phyloP scores from a whole-genome alignment of 1,140 invertebrate species.

The Chlorops oryzae region DNA sequence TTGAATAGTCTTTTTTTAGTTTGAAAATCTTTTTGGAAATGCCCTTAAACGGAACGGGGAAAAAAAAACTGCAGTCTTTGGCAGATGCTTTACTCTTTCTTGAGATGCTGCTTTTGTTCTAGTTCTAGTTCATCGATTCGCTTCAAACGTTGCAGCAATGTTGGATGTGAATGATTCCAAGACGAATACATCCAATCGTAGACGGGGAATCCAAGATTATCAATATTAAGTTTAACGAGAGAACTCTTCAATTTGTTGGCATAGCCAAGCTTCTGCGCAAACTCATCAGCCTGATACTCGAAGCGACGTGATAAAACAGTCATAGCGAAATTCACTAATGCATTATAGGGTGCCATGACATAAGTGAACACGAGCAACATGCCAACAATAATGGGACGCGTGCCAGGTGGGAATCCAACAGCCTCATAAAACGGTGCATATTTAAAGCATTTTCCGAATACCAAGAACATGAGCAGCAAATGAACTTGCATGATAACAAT shows the following conservation, averaged over 20 bases:
- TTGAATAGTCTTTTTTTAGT: too few species aligned
- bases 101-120: constrained; percentile 2
- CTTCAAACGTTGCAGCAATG: constrained; percentile 83
- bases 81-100: too few species aligned
- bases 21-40: too few species aligned
- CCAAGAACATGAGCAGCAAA: constrained; percentile 71
- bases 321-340: constrained; percentile 65
- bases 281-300: constrained; percentile 97
- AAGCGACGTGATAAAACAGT: constrained; percentile 67
- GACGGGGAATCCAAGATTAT: constrained; percentile 91
- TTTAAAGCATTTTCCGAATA: constrained; percentile 83
- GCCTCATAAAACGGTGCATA: constrained; percentile 72
- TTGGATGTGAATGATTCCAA: constrained; percentile 96
- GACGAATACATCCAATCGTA: constrained; percentile 84
- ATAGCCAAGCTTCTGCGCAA: constrained; percentile 75
- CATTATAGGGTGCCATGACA: constrained; percentile 90
- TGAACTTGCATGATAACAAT: constrained; percentile 75
- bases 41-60: too few species aligned
- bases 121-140: constrained; percentile 31
- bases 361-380: constrained; percentile 86
- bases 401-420: constrained; percentile 75
- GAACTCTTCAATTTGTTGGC: constrained; percentile 66
- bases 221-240: constrained; percentile 87
- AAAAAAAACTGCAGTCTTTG: too few species aligned
- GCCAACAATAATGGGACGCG: constrained; percentile 85